Evolutionary conservation across 2,888 invertebrate genomes (phyloP), one percentile per base, ranked within the genome.

Genomic region (Rhagium mordax): DNA sequence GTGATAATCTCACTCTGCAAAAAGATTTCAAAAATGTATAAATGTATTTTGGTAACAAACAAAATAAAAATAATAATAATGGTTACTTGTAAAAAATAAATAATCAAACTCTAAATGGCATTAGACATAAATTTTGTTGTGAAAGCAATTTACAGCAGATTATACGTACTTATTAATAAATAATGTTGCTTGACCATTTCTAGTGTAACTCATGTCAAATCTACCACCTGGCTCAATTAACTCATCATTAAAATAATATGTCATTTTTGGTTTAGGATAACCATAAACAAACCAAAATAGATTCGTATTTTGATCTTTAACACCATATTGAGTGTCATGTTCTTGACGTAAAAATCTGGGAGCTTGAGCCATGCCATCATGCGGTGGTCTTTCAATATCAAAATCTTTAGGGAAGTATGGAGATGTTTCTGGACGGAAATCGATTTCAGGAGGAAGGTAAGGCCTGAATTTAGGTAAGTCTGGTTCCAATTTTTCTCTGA

Each of bases 271-370:
- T 86, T 97, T 97, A 0, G 99, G 99, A 88, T 97, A 98, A 0
- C 98, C 98, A 85, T 97, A 96, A 13, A 98, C 96, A 87, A 96
- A 97, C 94, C 98, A 96, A 88, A 95, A 95, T 69, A 99, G 89
- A 84, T 94, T 96, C 15, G 94, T 93, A 81, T 96, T 96, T 86
- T 97, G 96, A 24, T 95, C 95, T 86, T 97, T 96, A 7, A 97
- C 95, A 0, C 97, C 98, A 86, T 97, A 98, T 82, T 97, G 95
- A 0, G 93, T 92, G 79, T 96, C 96, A 81, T 94, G 90, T 84
- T 96, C 96, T 82, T 95, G 95, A 0, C 97, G 92, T 8, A 98
- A 89, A 90, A 98, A 98, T 83, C 93, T 91, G 0, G 96, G 96
- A 0, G 95, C 93, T 84, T 96, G 95, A 0, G 95, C 93, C 85